Evolutionary conservation across 2,113 vertebrate species (phyloP).

Genomic region (Aspiorhynchus laticeps): DNA sequence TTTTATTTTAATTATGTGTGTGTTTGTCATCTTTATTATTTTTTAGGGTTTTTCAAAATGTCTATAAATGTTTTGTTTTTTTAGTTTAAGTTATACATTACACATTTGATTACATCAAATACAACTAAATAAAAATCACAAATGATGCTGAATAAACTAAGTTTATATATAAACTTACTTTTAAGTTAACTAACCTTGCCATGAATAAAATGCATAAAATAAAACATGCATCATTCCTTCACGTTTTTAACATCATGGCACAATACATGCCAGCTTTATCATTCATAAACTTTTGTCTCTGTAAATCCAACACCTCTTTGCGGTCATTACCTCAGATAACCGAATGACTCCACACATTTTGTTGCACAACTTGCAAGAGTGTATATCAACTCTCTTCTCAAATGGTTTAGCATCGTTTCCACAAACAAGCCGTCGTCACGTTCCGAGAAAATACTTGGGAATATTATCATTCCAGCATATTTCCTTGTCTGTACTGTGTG

Average conservation of each 20-base stretch:
- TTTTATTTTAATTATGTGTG: no score
- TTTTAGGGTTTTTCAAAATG: background rate
- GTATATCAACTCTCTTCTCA: background rate
- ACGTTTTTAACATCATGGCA: background rate
- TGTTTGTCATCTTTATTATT: background rate
- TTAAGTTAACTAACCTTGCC: background rate
- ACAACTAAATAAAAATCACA: background rate
- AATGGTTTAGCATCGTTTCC: background rate
- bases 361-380: no score
- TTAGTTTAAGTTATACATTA: background rate
- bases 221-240: background rate
- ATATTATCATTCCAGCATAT: background rate
- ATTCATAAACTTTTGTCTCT: background rate
- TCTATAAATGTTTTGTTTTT: background rate
- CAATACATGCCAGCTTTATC: background rate
- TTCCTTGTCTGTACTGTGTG: slow-evolving; percentile 17
- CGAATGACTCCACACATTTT: background rate
- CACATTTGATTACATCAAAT: background rate
- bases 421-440: background rate
- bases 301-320: background rate
- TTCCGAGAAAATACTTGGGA: background rate
- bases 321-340: background rate
- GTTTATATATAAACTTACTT: background rate
- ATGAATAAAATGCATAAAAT: background rate
- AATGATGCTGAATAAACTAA: background rate